Evolutionary conservation across 2,113 vertebrate genomes (phyloP).

Genomic region (Sceloporus tristichus): DNA sequence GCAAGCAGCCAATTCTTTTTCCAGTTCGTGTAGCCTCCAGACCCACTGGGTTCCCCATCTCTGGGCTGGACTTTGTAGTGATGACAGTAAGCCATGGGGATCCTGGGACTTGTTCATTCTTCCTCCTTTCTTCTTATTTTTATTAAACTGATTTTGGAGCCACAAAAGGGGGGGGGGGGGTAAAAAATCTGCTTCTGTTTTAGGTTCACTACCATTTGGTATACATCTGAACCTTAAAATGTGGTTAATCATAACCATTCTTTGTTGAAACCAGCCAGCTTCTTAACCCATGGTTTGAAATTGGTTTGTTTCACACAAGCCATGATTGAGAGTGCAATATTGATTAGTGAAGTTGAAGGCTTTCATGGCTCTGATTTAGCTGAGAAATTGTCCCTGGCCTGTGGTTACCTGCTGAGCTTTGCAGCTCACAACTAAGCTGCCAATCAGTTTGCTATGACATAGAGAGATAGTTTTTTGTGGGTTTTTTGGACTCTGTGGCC

Average conservation of each 20-base stretch:
- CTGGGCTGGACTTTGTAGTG: background rate
- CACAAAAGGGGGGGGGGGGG: background rate
- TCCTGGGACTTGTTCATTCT: no score
- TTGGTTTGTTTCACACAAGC: background rate
- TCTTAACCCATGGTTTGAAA: background rate
- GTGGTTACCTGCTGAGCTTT: no score
- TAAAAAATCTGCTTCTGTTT: background rate
- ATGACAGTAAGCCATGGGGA: background rate
- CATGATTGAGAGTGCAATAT: background rate
- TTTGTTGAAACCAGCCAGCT: background rate
- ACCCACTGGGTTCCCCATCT: background rate
- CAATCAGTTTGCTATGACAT: no score
- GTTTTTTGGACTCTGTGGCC: no score
- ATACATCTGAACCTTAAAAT: background rate
- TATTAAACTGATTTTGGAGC: no score
- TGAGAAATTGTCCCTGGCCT: no score
- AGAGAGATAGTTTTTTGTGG: no score
- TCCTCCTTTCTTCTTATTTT: background rate
- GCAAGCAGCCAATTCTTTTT: background rate
- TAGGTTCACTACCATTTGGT: background rate
- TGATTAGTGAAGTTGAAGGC: no score
- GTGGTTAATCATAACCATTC: background rate
- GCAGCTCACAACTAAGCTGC: no score
- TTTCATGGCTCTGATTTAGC: no score
- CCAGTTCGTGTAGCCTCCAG: background rate